A percentile compares a stretch with the other conserved stretches of the same genome.
These are phyloP conservation scores for Cyprinodon tularosa DNA, from an alignment of 2,113 vertebrate genomes.

Conservation along the genomic window DNA sequence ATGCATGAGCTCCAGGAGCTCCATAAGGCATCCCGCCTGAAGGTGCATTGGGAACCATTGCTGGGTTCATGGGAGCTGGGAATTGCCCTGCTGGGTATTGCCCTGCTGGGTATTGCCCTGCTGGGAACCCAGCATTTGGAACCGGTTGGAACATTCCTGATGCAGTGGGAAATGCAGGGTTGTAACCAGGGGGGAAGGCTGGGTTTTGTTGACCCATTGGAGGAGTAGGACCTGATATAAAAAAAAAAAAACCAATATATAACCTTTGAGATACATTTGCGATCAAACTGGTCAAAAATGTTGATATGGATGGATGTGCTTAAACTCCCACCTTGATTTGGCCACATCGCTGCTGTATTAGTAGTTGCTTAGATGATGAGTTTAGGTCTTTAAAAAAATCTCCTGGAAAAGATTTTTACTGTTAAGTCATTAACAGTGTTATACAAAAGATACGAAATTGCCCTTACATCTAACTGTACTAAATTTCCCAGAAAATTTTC, in stretches of 20 bases:
- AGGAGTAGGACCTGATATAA: constrained; percentile 64
- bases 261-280: not conserved
- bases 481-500: too few species aligned
- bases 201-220: constrained; percentile 58
- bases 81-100: constrained; percentile 62
- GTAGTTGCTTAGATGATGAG: not conserved
- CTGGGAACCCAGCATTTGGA: constrained; percentile 60
- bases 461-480: not conserved
- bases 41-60: constrained; percentile 50
- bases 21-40: constrained; percentile 59
- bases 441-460: not conserved
- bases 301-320: not conserved
- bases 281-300: not conserved
- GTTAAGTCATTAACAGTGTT: not conserved
- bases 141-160: constrained; percentile 66
- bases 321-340: constrained; percentile 74
- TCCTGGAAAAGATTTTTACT: constrained; percentile 14
- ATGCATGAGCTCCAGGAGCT: constrained; percentile 48
- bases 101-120: constrained; percentile 51
- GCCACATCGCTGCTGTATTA: constrained; percentile 66
- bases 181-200: constrained; percentile 69
- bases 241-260: constrained; percentile 4
- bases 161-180: constrained; percentile 63
- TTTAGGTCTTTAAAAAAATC: constrained; percentile 13
- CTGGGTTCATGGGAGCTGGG: constrained; percentile 63